Conservation (phyloP, 2,888 invertebrate genomes). For the Sinodicranocentrus sp. region DNA sequence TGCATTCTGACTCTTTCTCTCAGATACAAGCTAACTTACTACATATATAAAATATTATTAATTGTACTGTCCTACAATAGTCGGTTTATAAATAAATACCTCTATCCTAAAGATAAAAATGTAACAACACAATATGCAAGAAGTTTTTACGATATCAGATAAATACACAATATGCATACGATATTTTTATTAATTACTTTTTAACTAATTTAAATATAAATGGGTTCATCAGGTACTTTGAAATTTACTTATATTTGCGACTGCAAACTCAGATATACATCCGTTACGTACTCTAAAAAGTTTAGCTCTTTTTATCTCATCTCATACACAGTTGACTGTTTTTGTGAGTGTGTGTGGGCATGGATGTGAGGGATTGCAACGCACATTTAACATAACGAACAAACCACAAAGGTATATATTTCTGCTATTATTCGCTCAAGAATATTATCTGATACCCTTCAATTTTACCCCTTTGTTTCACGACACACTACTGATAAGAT, state of each 20-base stretch:
- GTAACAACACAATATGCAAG: not conserved
- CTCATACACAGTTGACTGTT: constrained; percentile 30
- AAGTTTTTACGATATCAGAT: not conserved
- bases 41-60: too few relatives aligned
- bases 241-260: constrained; percentile 56
- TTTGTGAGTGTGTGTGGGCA: constrained; percentile 10
- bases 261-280: constrained; percentile 42
- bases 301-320: constrained; percentile 36
- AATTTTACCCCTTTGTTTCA: too few relatives aligned
- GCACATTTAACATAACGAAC: too few relatives aligned
- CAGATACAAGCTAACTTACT: too few relatives aligned
- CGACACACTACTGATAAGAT: too few relatives aligned
- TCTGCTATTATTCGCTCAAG: too few relatives aligned
- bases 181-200: not conserved
- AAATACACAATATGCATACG: not conserved
- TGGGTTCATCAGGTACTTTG: constrained; percentile 69
- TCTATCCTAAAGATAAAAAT: not conserved
- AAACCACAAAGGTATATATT: too few relatives aligned
- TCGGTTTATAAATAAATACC: not conserved
- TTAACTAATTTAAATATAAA: constrained; percentile 22
- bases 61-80: too few relatives aligned
- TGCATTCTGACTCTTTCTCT: too few relatives aligned
- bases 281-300: constrained; percentile 11
- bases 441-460: too few relatives aligned
- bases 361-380: too few relatives aligned